Conservation (phyloP, 2,797 vertebrate genomes). For the Anguilla marmorata region DNA sequence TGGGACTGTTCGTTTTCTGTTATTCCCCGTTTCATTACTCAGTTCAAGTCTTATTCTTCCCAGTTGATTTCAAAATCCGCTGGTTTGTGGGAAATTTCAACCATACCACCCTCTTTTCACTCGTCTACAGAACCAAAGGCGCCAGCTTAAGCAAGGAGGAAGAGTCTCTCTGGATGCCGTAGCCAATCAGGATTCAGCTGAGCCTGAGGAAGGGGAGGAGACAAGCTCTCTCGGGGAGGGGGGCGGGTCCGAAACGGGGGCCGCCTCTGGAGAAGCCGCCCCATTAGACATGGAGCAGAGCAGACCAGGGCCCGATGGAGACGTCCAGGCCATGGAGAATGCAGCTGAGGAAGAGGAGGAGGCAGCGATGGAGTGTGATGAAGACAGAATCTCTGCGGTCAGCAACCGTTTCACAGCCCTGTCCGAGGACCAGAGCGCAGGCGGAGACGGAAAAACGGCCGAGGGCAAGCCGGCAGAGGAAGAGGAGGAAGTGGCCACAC, state of each 20-base stretch:
- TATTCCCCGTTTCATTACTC: background rate
- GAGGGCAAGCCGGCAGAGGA: conserved; percentile 12
- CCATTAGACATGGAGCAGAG: conserved; percentile 49
- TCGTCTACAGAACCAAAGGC: conserved; percentile 78
- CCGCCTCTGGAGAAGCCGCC: conserved; percentile 50
- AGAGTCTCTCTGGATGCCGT: conserved; percentile 68
- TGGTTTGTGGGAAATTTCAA: background rate
- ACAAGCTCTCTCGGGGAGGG: conserved; percentile 44
- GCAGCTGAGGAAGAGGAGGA: conserved; percentile 49
- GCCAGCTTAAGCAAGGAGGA: conserved; percentile 82
- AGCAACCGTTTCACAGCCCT: conserved; percentile 60
- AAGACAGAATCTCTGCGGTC: conserved; percentile 24
- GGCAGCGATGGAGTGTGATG: conserved; percentile 40
- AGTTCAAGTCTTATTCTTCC: background rate
- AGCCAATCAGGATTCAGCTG: conserved; percentile 52
- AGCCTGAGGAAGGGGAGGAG: conserved; percentile 45
- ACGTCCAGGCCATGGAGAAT: conserved; percentile 24
- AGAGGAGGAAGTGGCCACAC: background rate
- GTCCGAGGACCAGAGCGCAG: conserved; percentile 56
- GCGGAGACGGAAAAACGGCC: conserved; percentile 21
- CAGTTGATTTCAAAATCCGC: background rate
- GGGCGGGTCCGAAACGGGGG: conserved; percentile 40
- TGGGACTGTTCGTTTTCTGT: background rate
- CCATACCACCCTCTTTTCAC: background rate
- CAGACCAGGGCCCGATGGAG: conserved; percentile 42